A percentile compares a stretch with the other conserved stretches of the same genome.
Evolutionary conservation across 2,113 vertebrate genomes (phyloP).

Genomic region (Anoura caudifer): DNA sequence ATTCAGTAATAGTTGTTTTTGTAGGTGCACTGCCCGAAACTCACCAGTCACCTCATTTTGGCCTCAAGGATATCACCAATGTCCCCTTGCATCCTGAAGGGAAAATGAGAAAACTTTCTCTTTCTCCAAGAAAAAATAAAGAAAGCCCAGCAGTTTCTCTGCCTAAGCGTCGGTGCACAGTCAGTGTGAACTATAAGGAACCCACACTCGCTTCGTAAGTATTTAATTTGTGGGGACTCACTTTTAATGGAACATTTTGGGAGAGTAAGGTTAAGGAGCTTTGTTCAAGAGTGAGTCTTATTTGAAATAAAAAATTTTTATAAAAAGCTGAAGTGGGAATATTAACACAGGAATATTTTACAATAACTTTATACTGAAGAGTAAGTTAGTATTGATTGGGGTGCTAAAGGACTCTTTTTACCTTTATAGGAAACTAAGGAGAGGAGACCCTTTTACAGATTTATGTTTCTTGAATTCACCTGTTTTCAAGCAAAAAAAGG

Average conservation of each 20-base stretch:
- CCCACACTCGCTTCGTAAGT: constrained; percentile 77
- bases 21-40: constrained; percentile 62
- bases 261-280: neutral
- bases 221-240: neutral
- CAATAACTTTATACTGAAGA: neutral
- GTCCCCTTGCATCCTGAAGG: constrained; percentile 75
- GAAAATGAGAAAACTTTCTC: constrained; percentile 73
- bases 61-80: constrained; percentile 92
- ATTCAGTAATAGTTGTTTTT: constrained; percentile 38
- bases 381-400: neutral
- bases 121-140: constrained; percentile 51
- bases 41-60: constrained; percentile 74
- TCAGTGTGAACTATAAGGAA: constrained; percentile 89
- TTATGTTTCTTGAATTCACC: constrained; percentile 90
- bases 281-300: neutral
- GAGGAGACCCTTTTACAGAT: constrained; percentile 95
- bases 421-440: constrained; percentile 90
- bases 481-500: constrained; percentile 86
- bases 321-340: neutral
- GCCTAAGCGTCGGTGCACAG: constrained; percentile 85
- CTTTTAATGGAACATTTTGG: neutral
- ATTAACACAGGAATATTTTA: neutral
- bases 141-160: constrained; percentile 64
- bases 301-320: neutral
- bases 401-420: neutral